Evolutionary conservation across 2,888 invertebrate genomes (phyloP), one percentile per base, ranked within the genome.

Genomic region (Agrochola litura): DNA sequence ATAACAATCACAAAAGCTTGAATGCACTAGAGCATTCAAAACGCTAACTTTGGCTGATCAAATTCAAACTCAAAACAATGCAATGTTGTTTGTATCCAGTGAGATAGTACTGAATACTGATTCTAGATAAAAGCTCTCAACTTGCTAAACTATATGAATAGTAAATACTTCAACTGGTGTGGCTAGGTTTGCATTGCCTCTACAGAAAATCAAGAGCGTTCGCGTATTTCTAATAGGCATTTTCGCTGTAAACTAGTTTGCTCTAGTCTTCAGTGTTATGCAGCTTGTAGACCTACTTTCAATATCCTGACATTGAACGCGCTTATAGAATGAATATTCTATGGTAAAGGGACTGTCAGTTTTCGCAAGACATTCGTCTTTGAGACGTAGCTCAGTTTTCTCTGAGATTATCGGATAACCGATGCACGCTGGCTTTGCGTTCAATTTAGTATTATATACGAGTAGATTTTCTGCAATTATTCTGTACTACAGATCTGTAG

Each of bases 71-170:
- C 73, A 46, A 63, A 77, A 46, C 46, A 30, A 30, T 30, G 22
- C 54, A 41, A 56, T n/a, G 54, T 73, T 81, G 54, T 63, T 56
- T 49, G 54, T 56, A 30, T 10, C 63, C 25, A 14, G 37, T 19
- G 25, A 54, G 61, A 63, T 63, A 77, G 41, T 56, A 56, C 46
- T 77, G 81, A 81, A 77, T 81, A 49, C 61, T 25, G 46, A 81
- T 77, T 25, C 5, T 41, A 37, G 14, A 81, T 52, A 81, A 73
- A 3, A 54, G n/a, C 81, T 16, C 12, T 25, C 1, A 75, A 82
- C 56, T 75, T 75, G 25, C 12, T 75, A 52, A 75, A 75, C 76
- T 64, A 56, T 74, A 81, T 81, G 82, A 46, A 81, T 73, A 37
- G n/a, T 77, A 54, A 61, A 61, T 37, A 80, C 8, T 54, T 54